These are phyloP conservation scores for Caenorhabditis sulstoni DNA, from an alignment of 2,888 invertebrate species.

Conservation along the genomic window DNA sequence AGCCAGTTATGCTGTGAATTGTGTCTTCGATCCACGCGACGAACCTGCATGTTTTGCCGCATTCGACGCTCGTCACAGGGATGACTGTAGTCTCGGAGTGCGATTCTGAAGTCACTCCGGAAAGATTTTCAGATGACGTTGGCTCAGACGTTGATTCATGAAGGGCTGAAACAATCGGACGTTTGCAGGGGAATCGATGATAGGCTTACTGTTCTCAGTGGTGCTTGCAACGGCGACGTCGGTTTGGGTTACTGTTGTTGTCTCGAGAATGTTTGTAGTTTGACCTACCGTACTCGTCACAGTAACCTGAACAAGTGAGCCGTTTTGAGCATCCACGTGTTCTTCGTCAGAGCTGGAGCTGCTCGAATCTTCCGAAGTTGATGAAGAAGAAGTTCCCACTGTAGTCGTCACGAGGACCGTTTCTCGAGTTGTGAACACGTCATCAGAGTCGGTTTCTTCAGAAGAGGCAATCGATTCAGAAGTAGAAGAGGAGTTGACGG, in stretches of 20 bases:
- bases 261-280: too few relatives aligned
- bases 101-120: constrained; percentile 14
- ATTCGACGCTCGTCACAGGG: constrained; percentile 31
- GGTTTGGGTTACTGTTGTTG: background rate
- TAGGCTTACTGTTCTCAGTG: background rate
- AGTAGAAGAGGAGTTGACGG: background rate
- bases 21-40: constrained; percentile 56
- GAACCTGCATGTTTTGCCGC: constrained; percentile 61
- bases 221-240: constrained; percentile 1
- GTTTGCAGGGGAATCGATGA: too few relatives aligned
- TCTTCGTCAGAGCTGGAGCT: constrained; percentile 43
- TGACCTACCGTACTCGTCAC: constrained; percentile 22
- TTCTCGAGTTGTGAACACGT: background rate
- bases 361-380: constrained; percentile 22
- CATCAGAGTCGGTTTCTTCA: background rate
- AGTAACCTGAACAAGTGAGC: constrained; percentile 25
- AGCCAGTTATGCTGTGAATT: constrained; percentile 39
- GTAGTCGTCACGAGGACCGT: constrained; percentile 17
- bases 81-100: constrained; percentile 4
- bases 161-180: too few relatives aligned
- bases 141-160: background rate
- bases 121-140: background rate
- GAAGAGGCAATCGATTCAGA: background rate
- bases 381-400: constrained; percentile 10
- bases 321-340: constrained; percentile 31